Evolutionary conservation across 37 sponge, comb jelly and placozoan genomes (phyloP), one percentile per base, ranked within the genome.

Genomic region (Corticium candelabrum): DNA sequence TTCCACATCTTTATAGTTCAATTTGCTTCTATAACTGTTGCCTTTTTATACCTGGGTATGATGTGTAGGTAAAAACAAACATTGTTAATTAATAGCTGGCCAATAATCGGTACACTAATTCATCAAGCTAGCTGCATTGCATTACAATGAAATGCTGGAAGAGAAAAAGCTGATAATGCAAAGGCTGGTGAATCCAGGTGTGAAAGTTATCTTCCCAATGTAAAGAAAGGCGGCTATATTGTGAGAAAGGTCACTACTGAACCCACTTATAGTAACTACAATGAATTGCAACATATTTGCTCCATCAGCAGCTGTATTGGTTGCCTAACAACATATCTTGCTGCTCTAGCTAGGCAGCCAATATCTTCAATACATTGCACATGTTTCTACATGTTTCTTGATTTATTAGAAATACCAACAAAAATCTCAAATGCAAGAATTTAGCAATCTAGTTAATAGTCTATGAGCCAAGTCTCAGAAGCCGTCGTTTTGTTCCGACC

Each of bases 141-240:
- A 50, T 50, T 50, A 50, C 62, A 50, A 50, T 50, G 62, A 21
- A 50, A 50, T 21, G 62, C 62, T 21, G 11, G 15, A 27, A 11
- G 62, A 11, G 62, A 50, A 50, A 11, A 50, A 27, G 62, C 62
- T 50, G 15, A 50, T 27, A 79, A 35, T 68, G 1, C 35, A 30
- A 39, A 1, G 37, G n/a, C n/a, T n/a, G 80, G 80, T 3, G 2
- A 67, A 37, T 30, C 37, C 30, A 41, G 37, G 30, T 74, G 35
- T 2, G 31, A 37, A 74, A 1, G 56, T 33, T 1, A 2, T 2
- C 67, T 69, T 74, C 80, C 73, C 21, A 79, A 79, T 3, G 56
- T 2, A 35, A 79, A 79, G 73, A 37, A 78, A 33, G 80, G 80
- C 2, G 80, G 39, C 30, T 79, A 74, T 74, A 3, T 34, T 1